Evolutionary conservation across 2,888 invertebrate species (phyloP).

Genomic region (Choreutis nemorana): DNA sequence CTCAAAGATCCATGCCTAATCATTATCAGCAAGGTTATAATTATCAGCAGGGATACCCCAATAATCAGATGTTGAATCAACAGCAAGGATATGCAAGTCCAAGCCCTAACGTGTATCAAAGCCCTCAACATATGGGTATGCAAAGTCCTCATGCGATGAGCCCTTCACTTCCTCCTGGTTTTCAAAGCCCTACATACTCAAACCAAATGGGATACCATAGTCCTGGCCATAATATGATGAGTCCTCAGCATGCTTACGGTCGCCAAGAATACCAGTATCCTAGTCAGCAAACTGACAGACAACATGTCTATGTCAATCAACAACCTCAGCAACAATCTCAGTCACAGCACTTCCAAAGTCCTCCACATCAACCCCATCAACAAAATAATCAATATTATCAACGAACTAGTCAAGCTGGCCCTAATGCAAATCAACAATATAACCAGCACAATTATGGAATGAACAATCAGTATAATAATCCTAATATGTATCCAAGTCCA

Average conservation of each 20-base stretch:
- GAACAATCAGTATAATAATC: conserved; percentile 38
- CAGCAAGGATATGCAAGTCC: conserved; percentile 46
- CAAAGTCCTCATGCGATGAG: conserved; percentile 48
- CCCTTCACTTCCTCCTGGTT: conserved; percentile 40
- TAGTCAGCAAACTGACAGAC: conserved; percentile 42
- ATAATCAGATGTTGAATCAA: conserved; percentile 38
- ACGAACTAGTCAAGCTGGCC: conserved; percentile 30
- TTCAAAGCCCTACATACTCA: conserved; percentile 49
- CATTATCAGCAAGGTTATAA: conserved; percentile 49
- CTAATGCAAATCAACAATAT: conserved; percentile 28
- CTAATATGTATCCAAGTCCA: conserved; percentile 32
- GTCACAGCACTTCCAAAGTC: conserved; percentile 39
- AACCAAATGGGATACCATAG: conserved; percentile 50
- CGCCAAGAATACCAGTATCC: conserved; percentile 44
- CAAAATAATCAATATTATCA: conserved; percentile 50
- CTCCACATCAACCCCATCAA: conserved; percentile 50
- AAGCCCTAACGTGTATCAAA: conserved; percentile 41
- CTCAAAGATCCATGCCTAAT: conserved; percentile 39
- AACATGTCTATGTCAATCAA: conserved; percentile 41
- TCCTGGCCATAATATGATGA: conserved; percentile 47
- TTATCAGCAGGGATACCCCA: conserved; percentile 43
- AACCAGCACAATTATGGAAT: conserved; percentile 39
- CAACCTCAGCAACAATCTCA: conserved; percentile 24
- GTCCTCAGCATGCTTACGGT: conserved; percentile 42
- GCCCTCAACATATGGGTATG: conserved; percentile 48